Base-by-base conservation (phyloP, 2,888 invertebrate genomes). In the Sisyra nigra region DNA sequence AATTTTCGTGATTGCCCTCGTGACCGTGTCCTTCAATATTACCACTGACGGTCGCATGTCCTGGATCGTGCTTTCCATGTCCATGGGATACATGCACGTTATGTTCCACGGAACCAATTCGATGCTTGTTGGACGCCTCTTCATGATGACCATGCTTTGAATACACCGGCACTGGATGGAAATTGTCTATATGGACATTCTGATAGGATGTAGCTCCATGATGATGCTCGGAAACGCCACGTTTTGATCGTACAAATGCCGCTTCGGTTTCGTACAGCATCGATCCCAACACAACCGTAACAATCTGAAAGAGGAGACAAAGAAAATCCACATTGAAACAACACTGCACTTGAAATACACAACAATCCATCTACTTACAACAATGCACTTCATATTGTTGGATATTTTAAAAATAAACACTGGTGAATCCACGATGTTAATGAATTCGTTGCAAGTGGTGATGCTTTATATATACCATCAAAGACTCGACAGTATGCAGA, bases 171-270 rank as follows among this genome's bases (percentile, higher is more conserved):
- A 79, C 77, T 1, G 78, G 70, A 53, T 78, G 78, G 63, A 71
- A 78, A 55, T 78, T 78, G 55, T 77, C 76, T 50, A 78, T 72
- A 52, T 77, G 75, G 49, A 79, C 72, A 45, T 73, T 76, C 58
- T 79, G 78, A 54, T 78, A 78, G 34, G 77, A 77, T 49, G 76
- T 77, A 24, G 77, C 76, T 49, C 75, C 73, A 51, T 76, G 74
- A 48, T 75, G 71, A 29, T 75, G 64, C 48, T 72, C 69, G 46
- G 72, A 72, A 14, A 30, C 24, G 3, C 8, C 19, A 8, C 38
- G 24, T 24, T 7, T 3, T 7, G 24, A 35, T 9, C 37, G 33
- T 4, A 19, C 3, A 14, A 42, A 36, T 31, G 45, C 44, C 2
- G 42, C 31, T 7, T 24, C 24, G 7, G 14, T 40, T 3, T 40